Base-by-base conservation (phyloP, 2,888 invertebrate genomes). In the Drosophila paranaensis region DNA sequence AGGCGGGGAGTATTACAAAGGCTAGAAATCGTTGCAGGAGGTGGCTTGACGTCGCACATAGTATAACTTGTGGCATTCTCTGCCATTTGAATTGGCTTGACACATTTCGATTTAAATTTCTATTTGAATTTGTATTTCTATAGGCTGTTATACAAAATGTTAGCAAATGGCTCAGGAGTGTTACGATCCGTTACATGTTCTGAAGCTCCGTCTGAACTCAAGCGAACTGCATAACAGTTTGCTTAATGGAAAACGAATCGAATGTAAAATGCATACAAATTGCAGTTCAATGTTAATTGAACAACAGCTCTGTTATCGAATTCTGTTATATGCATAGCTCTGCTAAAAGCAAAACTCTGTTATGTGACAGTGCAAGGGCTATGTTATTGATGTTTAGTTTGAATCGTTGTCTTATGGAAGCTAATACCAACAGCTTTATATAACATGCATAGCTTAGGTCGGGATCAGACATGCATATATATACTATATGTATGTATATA, bases 1-100 rank as follows among this genome's bases (percentile, higher is more conserved):
- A 6, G 13, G 8, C 8, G 13, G 8, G 1, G 37, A 13, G 51
- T 20, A 16, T 30, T 30, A 45, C 25, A 35, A 37, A 45, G 40
- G 16, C 55, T 55, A 6, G 16, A 55, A 55, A 37, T 35, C 25
- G 45, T 45, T 25, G 33, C 16, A 16, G 50, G 13, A 33, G 16
- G 33, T 16, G 33, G 33, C 2, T 3, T 6, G 30, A 33, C 8
- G 33, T 16, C 33, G 16, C 20, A 6, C 16, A 33, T 10, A 11
- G 30, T 10, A 11, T 33, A 50, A 33, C 50, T 50, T 20, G 33
- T 20, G 50, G 50, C 50, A 35, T 50, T 35, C 33, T 16, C 11
- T 50, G 16, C 13, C 5, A 11, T 50, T 35, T 50, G 8, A 33
- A 3, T 20, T 50, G 33, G 16, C 6, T 20, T 33, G 20, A 20